Evolutionary conservation across 1,140 invertebrate species (phyloP), one percentile per base, ranked within the genome.

Genomic region (Psilanteris sp.): DNA sequence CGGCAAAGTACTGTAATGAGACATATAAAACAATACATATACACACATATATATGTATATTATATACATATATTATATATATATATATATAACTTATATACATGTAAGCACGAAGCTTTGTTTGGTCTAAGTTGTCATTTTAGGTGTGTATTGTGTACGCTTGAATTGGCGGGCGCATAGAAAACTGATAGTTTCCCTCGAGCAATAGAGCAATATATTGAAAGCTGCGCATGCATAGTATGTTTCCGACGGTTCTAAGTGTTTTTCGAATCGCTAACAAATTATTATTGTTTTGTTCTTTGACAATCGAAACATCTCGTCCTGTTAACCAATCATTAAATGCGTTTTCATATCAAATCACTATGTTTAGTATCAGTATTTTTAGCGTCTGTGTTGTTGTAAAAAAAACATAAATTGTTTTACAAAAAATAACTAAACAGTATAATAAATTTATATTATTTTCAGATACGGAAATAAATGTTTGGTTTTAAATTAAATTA

Each of bases 1-100:
- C 31, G 50, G 10, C 10, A 36, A 52, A 52, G 34, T 32, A 55
- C 26, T 34, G 43, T 57, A 70, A 70, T 70, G 54, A 70, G 66
- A 70, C 41, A 27, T 52, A 59, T 27, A 46, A 52, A 59, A 70
- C 27, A 32, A 27, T 48, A 57, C 61, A 16, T 44, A 36, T 34
- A 8, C 26, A 22, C 26, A 29, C 36, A 43, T 8, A 3, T 24
- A 2, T 18, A 39, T 39, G 20, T n/a, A 16, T 5, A 31, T 59
- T 9, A n/a, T n/a, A n/a, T n/a, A n/a, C n/a, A n/a, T n/a, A n/a
- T n/a, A n/a, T n/a, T n/a, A n/a, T n/a, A n/a, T n/a, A n/a, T n/a
- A n/a, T n/a, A n/a, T n/a, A n/a, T n/a, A n/a, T n/a, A n/a, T n/a
- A n/a, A n/a, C n/a, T n/a, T n/a, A n/a, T n/a, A n/a, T n/a, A n/a